Evolutionary conservation across 23 tunicate genomes (phyloP), one percentile per base, ranked within the genome.

Genomic region (Phallusia fumigata): DNA sequence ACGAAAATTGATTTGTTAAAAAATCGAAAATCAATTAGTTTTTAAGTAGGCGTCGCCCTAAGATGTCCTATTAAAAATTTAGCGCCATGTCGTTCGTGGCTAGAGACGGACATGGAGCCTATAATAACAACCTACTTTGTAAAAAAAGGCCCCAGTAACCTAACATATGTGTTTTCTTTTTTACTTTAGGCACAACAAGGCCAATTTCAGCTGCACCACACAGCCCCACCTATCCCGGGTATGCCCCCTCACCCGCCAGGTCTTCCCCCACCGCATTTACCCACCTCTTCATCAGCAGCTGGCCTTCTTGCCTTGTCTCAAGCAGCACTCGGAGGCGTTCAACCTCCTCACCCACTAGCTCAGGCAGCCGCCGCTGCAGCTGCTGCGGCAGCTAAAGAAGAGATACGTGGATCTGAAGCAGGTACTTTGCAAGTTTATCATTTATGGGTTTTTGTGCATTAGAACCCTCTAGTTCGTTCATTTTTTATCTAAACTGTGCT

Each of bases 301-400:
- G 97, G 97, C n/a, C 82, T 92, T 5, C 88, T 92, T 0, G 91
- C 91, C 32, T 76, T 91, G 32, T 91, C 96, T 0, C 97, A 92
- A 76, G 91, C 91, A 0, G 91, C 91, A 16, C 85, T 73, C 26
- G 88, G 81, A 13, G 83, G 44, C 0, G 83, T 64, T 15, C 78
- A 74, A 21, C 80, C 82, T 40, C 91, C 87, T 72, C 91, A 86
- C 30, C 77, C 83, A 22, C 73, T 77, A 0, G 83, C 83, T 0
- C 74, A 69, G 16, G 51, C 36, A 73, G 78, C 35, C 32, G 90
- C 82, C 52, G 92, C 87, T 32, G 87, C 75, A 21, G 92, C 84
- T 3, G 86, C 64, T 52, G 95, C 88, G 18, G 86, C 90, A 16
- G 90, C 82, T 21, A 91, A 88, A 74, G 96, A 91, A 69, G 87